phyloP scores from a whole-genome alignment of 2,797 vertebrate species.

The Leptatherina wallacei region DNA sequence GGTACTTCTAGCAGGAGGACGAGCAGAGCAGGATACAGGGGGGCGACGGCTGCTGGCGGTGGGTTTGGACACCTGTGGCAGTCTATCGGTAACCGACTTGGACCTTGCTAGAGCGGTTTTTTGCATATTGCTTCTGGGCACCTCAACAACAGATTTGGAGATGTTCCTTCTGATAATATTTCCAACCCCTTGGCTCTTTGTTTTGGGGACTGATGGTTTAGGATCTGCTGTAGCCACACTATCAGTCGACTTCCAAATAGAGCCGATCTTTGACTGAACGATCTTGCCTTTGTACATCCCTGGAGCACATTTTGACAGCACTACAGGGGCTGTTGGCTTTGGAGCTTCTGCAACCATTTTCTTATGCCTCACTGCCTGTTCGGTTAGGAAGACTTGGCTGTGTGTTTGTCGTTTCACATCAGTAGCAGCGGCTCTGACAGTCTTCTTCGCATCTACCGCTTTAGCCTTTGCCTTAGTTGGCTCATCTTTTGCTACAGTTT shows the following conservation, averaged over 20 bases:
- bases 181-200: slow-evolving; percentile 9
- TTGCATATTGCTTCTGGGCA: slow-evolving; percentile 12
- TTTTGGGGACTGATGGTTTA: slow-evolving; percentile 40
- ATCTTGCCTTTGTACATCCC: slow-evolving; percentile 91
- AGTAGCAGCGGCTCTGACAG: slow-evolving; percentile 36
- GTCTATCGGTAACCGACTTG: slow-evolving; percentile 55
- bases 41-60: slow-evolving; percentile 14
- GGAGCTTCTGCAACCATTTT: slow-evolving; percentile 73
- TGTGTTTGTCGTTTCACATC: slow-evolving; percentile 72
- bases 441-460: neutral
- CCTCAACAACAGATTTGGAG: slow-evolving; percentile 56
- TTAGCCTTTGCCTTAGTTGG: slow-evolving; percentile 38
- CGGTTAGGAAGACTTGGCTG: slow-evolving; percentile 77
- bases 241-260: slow-evolving; percentile 86
- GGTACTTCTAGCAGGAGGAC: slow-evolving; percentile 36
- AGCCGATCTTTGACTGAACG: slow-evolving; percentile 92
- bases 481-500: slow-evolving; percentile 18
- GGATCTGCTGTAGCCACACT: slow-evolving; percentile 27
- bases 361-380: slow-evolving; percentile 75
- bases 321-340: slow-evolving; percentile 60
- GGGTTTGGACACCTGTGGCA: slow-evolving; percentile 39
- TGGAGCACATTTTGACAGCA: slow-evolving; percentile 76
- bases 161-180: slow-evolving; percentile 30
- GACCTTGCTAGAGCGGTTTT: slow-evolving; percentile 43
- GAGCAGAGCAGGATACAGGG: slow-evolving; percentile 25